Evolutionary conservation across 1,140 invertebrate species (phyloP).

Genomic region (Forficula auricularia): DNA sequence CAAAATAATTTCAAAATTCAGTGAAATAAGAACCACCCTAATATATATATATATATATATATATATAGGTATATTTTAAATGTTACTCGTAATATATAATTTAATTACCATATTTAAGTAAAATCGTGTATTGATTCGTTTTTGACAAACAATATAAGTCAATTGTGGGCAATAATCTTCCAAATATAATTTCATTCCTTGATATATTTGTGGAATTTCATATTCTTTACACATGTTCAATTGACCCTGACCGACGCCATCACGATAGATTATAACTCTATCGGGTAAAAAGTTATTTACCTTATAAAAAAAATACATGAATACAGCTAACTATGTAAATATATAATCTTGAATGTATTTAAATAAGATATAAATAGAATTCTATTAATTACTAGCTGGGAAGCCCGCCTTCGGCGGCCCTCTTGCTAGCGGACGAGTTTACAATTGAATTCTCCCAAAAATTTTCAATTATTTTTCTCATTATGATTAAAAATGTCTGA

Average conservation of each 20-base stretch:
- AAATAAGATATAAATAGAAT: too few relatives aligned
- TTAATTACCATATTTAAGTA: background rate
- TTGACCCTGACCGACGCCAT: constrained; percentile 84
- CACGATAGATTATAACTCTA: constrained; percentile 72
- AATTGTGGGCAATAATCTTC: constrained; percentile 44
- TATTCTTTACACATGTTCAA: constrained; percentile 46
- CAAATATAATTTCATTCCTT: constrained; percentile 35
- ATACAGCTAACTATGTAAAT: too few relatives aligned
- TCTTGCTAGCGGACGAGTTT: too few relatives aligned
- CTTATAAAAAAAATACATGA: constrained; percentile 20
- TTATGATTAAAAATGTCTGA: too few relatives aligned
- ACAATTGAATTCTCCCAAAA: too few relatives aligned
- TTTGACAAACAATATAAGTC: constrained; percentile 72
- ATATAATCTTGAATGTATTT: too few relatives aligned
- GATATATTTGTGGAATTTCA: constrained; percentile 60
- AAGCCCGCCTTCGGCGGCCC: too few relatives aligned
- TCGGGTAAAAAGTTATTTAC: constrained; percentile 46
- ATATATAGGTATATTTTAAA: too few relatives aligned
- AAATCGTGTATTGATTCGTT: constrained; percentile 64
- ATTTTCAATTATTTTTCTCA: too few relatives aligned
- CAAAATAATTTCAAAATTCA: background rate
- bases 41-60: background rate
- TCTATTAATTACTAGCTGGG: background rate
- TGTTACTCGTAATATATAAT: too few relatives aligned
- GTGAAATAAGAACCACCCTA: background rate